Evolutionary conservation across 23 tunicate genomes (phyloP), one percentile per base, ranked within the genome.

Genomic region (Trididemnum clinides): DNA sequence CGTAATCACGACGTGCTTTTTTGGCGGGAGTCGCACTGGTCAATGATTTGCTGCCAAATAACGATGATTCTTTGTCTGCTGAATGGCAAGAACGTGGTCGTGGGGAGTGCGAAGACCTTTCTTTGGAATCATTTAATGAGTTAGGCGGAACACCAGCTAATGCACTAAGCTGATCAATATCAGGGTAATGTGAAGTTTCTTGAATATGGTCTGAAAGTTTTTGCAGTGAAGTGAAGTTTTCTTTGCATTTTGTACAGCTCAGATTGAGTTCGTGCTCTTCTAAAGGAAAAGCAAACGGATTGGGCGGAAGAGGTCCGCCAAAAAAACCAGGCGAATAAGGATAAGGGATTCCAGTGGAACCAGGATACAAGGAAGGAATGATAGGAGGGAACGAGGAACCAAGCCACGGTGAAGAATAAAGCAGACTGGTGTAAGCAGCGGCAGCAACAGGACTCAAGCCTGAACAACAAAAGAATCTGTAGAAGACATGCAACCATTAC

Each of bases 331-430:
- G 2, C 51, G 83, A 66, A 29, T 33, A 78, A 32, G 38, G 38
- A 35, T 51, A 78, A 50, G 83, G 35, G 25, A 74, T 5, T 2
- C 58, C 81, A 25, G 58, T 4, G 35, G 37, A 29, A 26, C 66
- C 35, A 2, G 83, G 20, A 54, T 33, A 78, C 19, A 78, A 30
- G 5, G 80, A 74, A 4, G 65, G 83, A 15, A 78, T 2, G 26
- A 78, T 28, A 36, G 82, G 59, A 35, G 64, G 73, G 19, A 81
- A 39, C 51, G 49, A 27, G 66, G 90, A 50, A 32, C 81, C 39
- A 19, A 92, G 59, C 97, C 97, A 92, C 7, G 91, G 97, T 12
- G 87, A 51, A 64, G 97, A 87, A 36, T 80, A 91, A 21, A 92
- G 72, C 26, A 92, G 66, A 31, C 86, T 82, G 5, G 96, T 85